A percentile compares a stretch with the other conserved stretches of the same genome.
Evolutionary conservation across 1,140 invertebrate genomes (phyloP).

Genomic region (Bombus sibiricus): DNA sequence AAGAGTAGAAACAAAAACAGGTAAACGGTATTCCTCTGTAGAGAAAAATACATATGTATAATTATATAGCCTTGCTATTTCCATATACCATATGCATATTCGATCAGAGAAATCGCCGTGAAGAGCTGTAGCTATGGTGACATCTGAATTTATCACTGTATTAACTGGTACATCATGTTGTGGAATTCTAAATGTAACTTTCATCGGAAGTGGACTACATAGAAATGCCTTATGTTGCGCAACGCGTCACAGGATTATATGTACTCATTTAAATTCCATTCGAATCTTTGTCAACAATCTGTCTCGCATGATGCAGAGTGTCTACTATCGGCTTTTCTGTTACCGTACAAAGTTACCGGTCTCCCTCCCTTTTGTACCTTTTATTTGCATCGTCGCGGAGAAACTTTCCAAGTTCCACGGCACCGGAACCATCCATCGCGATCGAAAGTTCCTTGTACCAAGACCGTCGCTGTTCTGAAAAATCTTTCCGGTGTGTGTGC

Average conservation of each 20-base stretch:
- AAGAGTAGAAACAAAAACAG: not conserved
- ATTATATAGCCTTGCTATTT: not conserved
- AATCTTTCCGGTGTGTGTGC: slow-evolving; percentile 17
- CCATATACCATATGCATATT: not conserved
- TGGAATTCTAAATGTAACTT: slow-evolving; percentile 52
- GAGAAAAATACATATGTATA: not conserved
- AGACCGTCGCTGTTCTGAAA: slow-evolving; percentile 37
- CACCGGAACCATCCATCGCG: slow-evolving; percentile 50
- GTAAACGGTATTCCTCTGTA: not conserved
- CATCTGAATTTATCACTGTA: slow-evolving; percentile 41
- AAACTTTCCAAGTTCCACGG: slow-evolving; percentile 51
- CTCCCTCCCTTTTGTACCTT: slow-evolving; percentile 17
- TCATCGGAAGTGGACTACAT: slow-evolving; percentile 48
- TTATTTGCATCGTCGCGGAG: slow-evolving; percentile 50
- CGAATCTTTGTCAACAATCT: slow-evolving; percentile 41
- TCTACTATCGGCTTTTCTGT: slow-evolving; percentile 18
- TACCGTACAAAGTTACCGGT: slow-evolving; percentile 9
- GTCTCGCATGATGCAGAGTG: slow-evolving; percentile 41
- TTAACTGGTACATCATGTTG: slow-evolving; percentile 28
- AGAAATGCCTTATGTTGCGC: slow-evolving; percentile 40
- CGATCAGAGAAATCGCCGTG: not conserved
- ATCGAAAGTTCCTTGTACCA: slow-evolving; percentile 57
- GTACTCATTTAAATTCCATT: slow-evolving; percentile 42
- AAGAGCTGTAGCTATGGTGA: not conserved
- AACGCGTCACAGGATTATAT: slow-evolving; percentile 31